Conservation (phyloP, 1,140 invertebrate species). For the Myzus persicae region DNA sequence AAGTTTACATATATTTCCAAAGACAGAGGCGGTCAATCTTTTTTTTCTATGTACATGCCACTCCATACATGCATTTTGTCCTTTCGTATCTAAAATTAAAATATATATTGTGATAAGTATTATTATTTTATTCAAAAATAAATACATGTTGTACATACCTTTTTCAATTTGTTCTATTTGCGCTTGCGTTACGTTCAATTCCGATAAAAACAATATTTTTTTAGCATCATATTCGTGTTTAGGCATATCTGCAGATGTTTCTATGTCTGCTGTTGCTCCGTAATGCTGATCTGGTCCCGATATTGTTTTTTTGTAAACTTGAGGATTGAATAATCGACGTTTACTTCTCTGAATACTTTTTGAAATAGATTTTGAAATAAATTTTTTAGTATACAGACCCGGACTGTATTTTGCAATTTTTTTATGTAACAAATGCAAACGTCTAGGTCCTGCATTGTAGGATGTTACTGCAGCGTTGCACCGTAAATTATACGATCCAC, state of each 20-base stretch:
- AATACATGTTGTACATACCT: neutral
- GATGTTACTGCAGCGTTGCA: neutral
- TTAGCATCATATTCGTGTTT: neutral
- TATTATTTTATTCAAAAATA: neutral
- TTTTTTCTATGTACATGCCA: neutral
- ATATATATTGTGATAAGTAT: neutral
- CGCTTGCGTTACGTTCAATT: neutral
- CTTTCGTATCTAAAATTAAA: neutral
- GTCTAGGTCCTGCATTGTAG: neutral
- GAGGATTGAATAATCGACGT: neutral
- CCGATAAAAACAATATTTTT: neutral
- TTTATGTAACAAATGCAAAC: neutral
- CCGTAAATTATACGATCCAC: neutral
- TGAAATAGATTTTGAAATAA: neutral
- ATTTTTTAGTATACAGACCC: neutral
- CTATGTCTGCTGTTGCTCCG: neutral
- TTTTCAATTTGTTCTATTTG: neutral
- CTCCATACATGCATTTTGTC: neutral
- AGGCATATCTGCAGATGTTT: neutral
- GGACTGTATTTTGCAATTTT: neutral
- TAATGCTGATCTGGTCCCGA: neutral
- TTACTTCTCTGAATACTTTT: neutral
- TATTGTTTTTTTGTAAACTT: neutral
- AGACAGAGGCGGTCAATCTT: neutral
- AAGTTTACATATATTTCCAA: neutral